A percentile compares a stretch with the other conserved stretches of the same genome.
Evolutionary conservation across 2,797 vertebrate species (phyloP).

Genomic region (Myioborus melanocephalus): DNA sequence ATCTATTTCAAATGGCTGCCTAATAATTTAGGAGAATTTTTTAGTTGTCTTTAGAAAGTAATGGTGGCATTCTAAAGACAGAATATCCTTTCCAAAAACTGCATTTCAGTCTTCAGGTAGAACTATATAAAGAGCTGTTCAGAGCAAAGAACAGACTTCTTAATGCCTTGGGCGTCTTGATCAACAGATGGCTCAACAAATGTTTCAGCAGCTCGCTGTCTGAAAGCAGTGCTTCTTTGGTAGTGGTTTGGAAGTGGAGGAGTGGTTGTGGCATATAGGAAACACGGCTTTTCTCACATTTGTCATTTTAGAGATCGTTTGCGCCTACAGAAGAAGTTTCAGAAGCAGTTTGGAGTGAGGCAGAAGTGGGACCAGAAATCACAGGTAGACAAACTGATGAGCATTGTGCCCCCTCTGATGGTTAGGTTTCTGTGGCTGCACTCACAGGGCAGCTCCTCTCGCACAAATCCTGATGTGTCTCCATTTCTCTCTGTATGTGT

Average conservation of each 20-base stretch:
- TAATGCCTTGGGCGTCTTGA: not conserved
- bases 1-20: not conserved
- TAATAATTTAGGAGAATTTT: not conserved
- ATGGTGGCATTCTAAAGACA: rapidly evolving
- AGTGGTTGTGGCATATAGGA: not conserved
- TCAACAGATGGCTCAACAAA: not conserved
- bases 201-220: not conserved
- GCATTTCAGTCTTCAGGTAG: not conserved
- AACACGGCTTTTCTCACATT: not conserved
- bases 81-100: not conserved
- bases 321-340: slow-evolving; percentile 97
- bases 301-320: slow-evolving; percentile 86
- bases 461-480: not conserved
- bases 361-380: slow-evolving; percentile 99
- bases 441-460: rapidly evolving
- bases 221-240: not conserved
- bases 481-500: not conserved
- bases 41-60: not conserved
- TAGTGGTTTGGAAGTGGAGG: not conserved
- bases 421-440: not conserved
- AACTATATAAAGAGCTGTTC: not conserved
- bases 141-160: not conserved
- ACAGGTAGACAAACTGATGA: slow-evolving; percentile 78
- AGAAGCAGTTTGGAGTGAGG: slow-evolving; percentile 97
- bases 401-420: not conserved